A percentile compares a stretch with the other conserved stretches of the same genome.
phyloP scores from a whole-genome alignment of 2,888 invertebrate genomes.

The Scaptomyza polygonia region DNA sequence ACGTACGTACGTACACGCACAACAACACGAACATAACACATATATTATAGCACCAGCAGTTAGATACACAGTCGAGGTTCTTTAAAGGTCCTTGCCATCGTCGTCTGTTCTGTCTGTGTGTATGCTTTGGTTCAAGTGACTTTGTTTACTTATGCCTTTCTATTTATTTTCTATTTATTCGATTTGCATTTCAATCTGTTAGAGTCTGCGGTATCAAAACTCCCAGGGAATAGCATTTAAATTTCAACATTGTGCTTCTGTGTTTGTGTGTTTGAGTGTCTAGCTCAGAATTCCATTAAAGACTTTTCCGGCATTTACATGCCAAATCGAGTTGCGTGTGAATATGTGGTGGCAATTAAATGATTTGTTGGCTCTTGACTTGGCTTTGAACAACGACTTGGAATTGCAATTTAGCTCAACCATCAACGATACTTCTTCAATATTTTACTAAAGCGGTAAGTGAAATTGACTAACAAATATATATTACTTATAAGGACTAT shows the following conservation, averaged over 20 bases:
- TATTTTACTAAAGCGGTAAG: conserved; percentile 50
- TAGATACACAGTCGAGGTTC: conserved; percentile 24
- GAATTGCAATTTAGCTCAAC: conserved; percentile 5
- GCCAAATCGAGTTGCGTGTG: conserved; percentile 26
- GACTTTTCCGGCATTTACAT: conserved; percentile 28
- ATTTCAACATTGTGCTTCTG: conserved; percentile 40
- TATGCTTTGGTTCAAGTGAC: conserved; percentile 21
- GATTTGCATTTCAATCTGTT: conserved; percentile 75
- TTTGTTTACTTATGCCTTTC: conserved; percentile 65
- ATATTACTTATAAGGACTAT: background rate
- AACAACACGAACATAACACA: conserved; percentile 23
- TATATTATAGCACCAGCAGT: conserved; percentile 12
- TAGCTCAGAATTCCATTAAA: conserved; percentile 45
- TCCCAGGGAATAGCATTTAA: conserved; percentile 62
- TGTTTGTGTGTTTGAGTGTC: conserved; percentile 14
- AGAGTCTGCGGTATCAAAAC: conserved; percentile 48
- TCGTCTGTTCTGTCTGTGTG: background rate
- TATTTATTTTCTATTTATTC: conserved; percentile 80
- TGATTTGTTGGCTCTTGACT: conserved; percentile 54
- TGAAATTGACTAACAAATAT: conserved; percentile 15
- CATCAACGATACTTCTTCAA: conserved; percentile 10
- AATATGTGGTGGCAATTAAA: conserved; percentile 28
- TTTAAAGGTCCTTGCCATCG: conserved; percentile 52
- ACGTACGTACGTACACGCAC: conserved; percentile 32
- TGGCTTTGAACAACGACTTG: conserved; percentile 35